Evolutionary conservation across 2,797 vertebrate species (phyloP).

Genomic region (Chelon labrosus): DNA sequence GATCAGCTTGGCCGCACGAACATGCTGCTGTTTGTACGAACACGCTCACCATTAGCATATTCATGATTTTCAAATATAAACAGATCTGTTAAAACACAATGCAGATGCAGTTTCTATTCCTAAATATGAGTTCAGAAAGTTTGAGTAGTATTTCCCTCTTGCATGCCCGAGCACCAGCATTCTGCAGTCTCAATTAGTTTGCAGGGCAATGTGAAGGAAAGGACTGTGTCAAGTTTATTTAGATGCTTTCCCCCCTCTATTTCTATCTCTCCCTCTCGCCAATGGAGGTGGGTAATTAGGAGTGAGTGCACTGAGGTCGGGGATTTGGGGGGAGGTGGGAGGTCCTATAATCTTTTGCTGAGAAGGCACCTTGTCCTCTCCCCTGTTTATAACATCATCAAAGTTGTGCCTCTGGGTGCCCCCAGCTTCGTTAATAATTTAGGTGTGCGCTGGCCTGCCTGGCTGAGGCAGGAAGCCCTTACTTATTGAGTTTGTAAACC

Average conservation of each 20-base stretch:
- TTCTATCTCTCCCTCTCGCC: constrained; percentile 82
- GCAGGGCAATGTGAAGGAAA: constrained; percentile 35
- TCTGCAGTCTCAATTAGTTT: constrained; percentile 31
- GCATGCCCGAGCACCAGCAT: neutral
- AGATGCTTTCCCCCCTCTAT: constrained; percentile 73
- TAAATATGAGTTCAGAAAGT: constrained; percentile 12
- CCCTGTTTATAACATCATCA: constrained; percentile 99
- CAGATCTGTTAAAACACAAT: constrained; percentile 17
- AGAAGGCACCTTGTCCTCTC: constrained; percentile 97
- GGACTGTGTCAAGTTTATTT: constrained; percentile 87
- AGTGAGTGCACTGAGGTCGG: constrained; percentile 86
- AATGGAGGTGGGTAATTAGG: constrained; percentile 94
- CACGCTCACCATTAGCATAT: constrained; percentile 49
- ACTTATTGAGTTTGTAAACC: constrained; percentile 99
- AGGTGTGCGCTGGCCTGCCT: constrained; percentile 90
- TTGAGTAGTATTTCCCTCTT: constrained; percentile 5
- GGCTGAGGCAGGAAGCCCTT: constrained; percentile 95
- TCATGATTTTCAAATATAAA: constrained; percentile 55
- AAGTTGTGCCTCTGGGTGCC: constrained; percentile 97
- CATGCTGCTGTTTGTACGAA: constrained; percentile 54
- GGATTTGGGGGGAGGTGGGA: constrained; percentile 81
- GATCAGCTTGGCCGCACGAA: constrained; percentile 51
- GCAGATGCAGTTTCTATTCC: constrained; percentile 18
- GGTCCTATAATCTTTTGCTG: constrained; percentile 96
- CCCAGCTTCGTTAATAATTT: constrained; percentile 97